Evolutionary conservation across 2,113 vertebrate species (phyloP).

Genomic region (Aegotheles bennettii): DNA sequence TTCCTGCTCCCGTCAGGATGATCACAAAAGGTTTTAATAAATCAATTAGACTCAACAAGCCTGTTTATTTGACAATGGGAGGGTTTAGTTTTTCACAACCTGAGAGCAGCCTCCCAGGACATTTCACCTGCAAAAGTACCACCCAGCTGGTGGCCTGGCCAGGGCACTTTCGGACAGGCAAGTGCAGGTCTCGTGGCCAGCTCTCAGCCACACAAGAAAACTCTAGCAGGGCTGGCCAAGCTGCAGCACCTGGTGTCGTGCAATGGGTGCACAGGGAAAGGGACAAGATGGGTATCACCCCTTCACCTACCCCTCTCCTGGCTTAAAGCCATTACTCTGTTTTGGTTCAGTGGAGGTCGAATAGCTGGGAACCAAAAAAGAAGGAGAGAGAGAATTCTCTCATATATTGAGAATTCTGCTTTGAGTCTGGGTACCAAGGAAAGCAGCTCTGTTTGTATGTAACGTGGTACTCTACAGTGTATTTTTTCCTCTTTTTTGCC

Average conservation of each 20-base stretch:
- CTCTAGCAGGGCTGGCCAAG: not conserved
- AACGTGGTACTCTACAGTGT: not conserved
- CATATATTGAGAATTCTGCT: not conserved
- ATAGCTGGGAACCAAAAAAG: not conserved
- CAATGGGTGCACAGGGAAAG: not conserved
- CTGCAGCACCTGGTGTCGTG: rapidly evolving
- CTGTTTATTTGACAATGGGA: not conserved
- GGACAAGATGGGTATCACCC: rapidly evolving
- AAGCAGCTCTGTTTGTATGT: not conserved
- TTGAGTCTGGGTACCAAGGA: not conserved
- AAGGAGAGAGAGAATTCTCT: not conserved
- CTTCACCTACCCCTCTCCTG: not conserved
- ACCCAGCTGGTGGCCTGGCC: rapidly evolving
- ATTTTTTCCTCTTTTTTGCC: not conserved
- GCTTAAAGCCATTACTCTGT: not conserved
- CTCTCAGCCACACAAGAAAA: not conserved
- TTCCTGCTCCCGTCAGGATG: constrained; percentile 10
- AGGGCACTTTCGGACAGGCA: rapidly evolving
- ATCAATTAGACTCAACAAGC: not conserved
- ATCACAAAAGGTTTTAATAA: constrained; percentile 20
- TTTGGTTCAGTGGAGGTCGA: not conserved
- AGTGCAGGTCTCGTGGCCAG: not conserved
- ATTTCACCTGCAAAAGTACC: not conserved
- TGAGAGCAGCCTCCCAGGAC: rapidly evolving
- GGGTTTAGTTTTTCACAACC: not conserved